Evolutionary conservation across 2,113 vertebrate genomes (phyloP), one percentile per base, ranked within the genome.

Genomic region (Copsychus sechellarum): DNA sequence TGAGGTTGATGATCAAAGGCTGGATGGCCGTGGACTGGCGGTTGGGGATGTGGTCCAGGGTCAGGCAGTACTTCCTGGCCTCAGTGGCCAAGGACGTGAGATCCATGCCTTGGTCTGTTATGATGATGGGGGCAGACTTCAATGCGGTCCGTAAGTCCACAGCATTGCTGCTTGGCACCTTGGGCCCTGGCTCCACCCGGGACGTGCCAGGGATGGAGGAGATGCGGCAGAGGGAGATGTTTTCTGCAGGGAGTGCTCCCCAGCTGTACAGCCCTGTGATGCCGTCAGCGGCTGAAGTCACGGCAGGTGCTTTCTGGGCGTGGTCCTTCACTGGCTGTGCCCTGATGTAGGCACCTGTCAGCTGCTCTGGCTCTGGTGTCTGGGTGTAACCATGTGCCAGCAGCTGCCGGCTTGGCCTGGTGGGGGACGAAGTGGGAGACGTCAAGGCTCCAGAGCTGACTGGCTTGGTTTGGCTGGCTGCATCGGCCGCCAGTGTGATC

Each of bases 41-140:
- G 89, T 93, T 97, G 4, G 98, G 97, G 83, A 98, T 95, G 67
- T 98, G 98, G 76, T 99, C 99, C 96, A 98, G 74, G 67, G 99
- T 98, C 82, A 99, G 94, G 83, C 99, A 99, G 25, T 99, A 99
- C 95, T 99, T 98, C 85, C 99, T 98, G 12, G 98, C 98, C 91
- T 99, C 99, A 2, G 98, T 97, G 13, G 99, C 99, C 86, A 99
- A 96, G 38, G 99, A 99, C 26, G 99, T 99, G 83, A 99, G 98
- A 96, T 99, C 99, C 99, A 99, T 99, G 38, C 99, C 99, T 85
- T 99, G 99, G 93, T 99, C 99, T 17, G 99, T 99, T 97, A 99
- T 99, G 91, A 99, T 99, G 96, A 99, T 98, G 87, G 99, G 99
- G 5, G 98, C 97, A 31, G 99, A 97, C 57, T 99, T 99, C 79